Evolutionary conservation across 2,113 vertebrate species (phyloP).

Genomic region (Cyanoderma ruficeps): DNA sequence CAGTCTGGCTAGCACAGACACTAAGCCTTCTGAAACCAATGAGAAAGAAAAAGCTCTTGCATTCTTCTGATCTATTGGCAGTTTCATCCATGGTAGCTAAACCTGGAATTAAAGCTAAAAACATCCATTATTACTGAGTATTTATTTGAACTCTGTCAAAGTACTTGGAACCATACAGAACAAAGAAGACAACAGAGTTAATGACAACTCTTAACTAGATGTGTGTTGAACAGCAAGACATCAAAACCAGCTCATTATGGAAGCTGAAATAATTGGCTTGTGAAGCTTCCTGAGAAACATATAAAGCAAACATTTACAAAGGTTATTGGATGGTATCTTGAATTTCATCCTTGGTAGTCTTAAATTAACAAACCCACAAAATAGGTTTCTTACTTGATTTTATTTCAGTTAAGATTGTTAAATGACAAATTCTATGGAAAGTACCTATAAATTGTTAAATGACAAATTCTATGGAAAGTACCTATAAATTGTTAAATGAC

Average conservation of each 20-base stretch:
- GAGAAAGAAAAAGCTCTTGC: not conserved
- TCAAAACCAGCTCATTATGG: slow-evolving; percentile 16
- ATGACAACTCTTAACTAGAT: slow-evolving; percentile 16
- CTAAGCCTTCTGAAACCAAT: not conserved
- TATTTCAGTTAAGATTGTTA: not conserved
- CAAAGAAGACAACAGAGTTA: slow-evolving; percentile 23
- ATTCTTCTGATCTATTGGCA: slow-evolving; percentile 1
- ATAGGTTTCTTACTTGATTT: not conserved
- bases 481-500: not conserved
- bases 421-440: not conserved
- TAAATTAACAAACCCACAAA: not conserved
- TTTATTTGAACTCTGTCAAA: slow-evolving; percentile 20
- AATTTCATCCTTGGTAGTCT: not conserved
- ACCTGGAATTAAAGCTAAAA: slow-evolving; percentile 34
- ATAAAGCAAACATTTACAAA: slow-evolving; percentile 7
- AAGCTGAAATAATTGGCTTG: slow-evolving; percentile 49
- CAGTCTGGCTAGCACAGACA: not conserved
- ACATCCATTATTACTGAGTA: not conserved
- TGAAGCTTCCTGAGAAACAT: not conserved
- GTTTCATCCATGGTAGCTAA: not conserved
- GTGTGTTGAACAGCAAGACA: not conserved
- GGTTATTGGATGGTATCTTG: not conserved
- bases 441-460: not conserved
- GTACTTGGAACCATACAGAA: not conserved
- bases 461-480: not conserved